A percentile compares a stretch with the other conserved stretches of the same genome.
Evolutionary conservation across 1,140 invertebrate genomes (phyloP).

Genomic region (Cotesia glomerata): DNA sequence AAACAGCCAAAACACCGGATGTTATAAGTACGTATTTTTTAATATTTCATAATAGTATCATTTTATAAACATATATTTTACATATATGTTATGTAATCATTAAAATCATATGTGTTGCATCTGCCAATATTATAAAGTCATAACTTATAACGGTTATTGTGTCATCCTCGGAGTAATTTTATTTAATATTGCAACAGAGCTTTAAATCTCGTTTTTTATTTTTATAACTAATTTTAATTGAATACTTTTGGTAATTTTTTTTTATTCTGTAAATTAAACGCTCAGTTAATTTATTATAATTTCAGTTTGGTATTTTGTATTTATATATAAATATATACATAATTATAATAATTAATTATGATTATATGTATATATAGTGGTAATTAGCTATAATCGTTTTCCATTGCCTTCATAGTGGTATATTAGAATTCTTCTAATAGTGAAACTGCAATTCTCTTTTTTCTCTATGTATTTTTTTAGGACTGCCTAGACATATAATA

Average conservation of each 20-base stretch:
- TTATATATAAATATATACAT: neutral
- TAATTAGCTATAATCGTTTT: neutral
- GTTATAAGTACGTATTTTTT: conserved; percentile 65
- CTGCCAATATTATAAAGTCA: no score
- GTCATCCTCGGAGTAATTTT: neutral
- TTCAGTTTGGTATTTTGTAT: neutral
- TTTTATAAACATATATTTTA: neutral
- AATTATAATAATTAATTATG: neutral
- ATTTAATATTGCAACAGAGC: neutral
- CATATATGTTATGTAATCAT: no score
- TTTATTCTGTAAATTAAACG: neutral
- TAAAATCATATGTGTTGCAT: no score
- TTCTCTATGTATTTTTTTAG: conserved; percentile 58
- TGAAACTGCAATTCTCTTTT: conserved; percentile 40
- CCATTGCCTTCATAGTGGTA: conserved; percentile 17
- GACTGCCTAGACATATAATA: conserved; percentile 59
- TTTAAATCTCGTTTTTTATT: neutral
- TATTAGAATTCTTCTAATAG: conserved; percentile 16
- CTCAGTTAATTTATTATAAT: neutral
- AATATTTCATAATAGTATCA: conserved; percentile 2
- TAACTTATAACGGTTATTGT: no score
- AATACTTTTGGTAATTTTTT: neutral
- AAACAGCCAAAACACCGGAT: conserved; percentile 75
- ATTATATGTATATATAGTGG: neutral
- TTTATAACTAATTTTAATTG: neutral